These are phyloP conservation scores for Vanessa tameamea DNA, from an alignment of 1,140 invertebrate species.

Conservation along the genomic window DNA sequence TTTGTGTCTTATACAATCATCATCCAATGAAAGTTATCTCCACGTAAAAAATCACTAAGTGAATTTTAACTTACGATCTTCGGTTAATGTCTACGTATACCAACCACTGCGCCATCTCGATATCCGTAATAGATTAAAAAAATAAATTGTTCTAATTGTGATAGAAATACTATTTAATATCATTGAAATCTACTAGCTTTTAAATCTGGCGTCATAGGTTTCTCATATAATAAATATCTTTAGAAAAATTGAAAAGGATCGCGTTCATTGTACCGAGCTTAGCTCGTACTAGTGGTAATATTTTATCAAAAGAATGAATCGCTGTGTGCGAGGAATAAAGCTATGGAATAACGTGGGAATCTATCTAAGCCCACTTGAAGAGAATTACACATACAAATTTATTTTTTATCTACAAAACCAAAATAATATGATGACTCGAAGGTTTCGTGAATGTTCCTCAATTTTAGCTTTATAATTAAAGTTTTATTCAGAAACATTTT, in stretches of 20 bases:
- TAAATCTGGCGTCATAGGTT: background rate
- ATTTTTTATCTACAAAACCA: constrained; percentile 1
- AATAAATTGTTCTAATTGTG: no score
- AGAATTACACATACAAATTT: constrained; percentile 1
- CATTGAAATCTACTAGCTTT: no score
- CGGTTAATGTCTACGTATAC: no score
- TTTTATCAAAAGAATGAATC: constrained; percentile 24
- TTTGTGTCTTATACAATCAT: no score
- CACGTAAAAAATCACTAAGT: no score
- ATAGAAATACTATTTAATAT: no score
- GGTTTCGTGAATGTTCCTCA: no score
- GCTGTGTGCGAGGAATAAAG: constrained; percentile 4
- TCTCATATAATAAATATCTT: background rate
- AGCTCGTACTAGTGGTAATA: constrained; percentile 8
- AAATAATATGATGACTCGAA: no score
- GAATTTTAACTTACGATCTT: no score
- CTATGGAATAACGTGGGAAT: background rate
- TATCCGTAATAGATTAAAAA: no score
- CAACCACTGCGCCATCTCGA: no score
- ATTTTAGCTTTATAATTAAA: background rate
- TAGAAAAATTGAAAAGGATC: constrained; percentile 6
- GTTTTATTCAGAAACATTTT: background rate
- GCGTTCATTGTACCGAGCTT: constrained; percentile 4
- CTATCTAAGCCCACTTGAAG: background rate
- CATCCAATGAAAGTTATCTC: no score